Evolutionary conservation across 2,888 invertebrate genomes (phyloP).

Genomic region (Hirtodrosophila confusa): DNA sequence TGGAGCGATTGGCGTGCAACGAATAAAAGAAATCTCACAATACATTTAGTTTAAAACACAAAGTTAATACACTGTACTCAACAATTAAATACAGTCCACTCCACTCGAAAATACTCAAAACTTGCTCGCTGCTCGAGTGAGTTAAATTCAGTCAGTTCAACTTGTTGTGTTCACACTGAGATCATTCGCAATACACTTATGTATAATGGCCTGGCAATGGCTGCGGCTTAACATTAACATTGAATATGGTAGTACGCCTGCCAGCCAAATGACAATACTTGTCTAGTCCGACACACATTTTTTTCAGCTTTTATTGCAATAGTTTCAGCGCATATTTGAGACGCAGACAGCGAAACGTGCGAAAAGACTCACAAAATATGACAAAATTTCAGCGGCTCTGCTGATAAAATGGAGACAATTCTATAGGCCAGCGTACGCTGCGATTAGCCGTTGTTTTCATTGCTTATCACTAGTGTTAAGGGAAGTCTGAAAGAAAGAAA

Average conservation of each 20-base stretch:
- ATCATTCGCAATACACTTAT: constrained; percentile 33
- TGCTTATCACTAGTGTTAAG: constrained; percentile 45
- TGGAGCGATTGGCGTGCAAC: constrained; percentile 58
- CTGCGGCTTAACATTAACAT: constrained; percentile 63
- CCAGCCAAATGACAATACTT: constrained; percentile 35
- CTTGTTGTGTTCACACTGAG: constrained; percentile 26
- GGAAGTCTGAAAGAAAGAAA: constrained; percentile 14
- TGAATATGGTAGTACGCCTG: constrained; percentile 41
- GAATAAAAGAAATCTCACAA: constrained; percentile 63
- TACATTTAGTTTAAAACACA: constrained; percentile 51
- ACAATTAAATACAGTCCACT: constrained; percentile 37
- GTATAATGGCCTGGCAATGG: constrained; percentile 59
- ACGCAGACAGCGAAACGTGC: constrained; percentile 68
- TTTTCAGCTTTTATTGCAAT: constrained; percentile 47
- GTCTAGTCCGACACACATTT: constrained; percentile 31
- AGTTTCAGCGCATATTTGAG: constrained; percentile 37
- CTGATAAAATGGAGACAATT: constrained; percentile 62
- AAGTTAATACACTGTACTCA: constrained; percentile 26
- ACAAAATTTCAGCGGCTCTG: constrained; percentile 19
- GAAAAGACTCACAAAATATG: constrained; percentile 47
- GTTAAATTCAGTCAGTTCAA: constrained; percentile 16
- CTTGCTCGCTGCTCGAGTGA: constrained; percentile 52
- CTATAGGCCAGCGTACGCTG: constrained; percentile 13
- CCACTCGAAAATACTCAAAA: constrained; percentile 58
- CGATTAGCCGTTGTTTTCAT: constrained; percentile 30